Base-by-base conservation (phyloP, 2,888 invertebrate genomes). In the Phorcus lineatus region DNA sequence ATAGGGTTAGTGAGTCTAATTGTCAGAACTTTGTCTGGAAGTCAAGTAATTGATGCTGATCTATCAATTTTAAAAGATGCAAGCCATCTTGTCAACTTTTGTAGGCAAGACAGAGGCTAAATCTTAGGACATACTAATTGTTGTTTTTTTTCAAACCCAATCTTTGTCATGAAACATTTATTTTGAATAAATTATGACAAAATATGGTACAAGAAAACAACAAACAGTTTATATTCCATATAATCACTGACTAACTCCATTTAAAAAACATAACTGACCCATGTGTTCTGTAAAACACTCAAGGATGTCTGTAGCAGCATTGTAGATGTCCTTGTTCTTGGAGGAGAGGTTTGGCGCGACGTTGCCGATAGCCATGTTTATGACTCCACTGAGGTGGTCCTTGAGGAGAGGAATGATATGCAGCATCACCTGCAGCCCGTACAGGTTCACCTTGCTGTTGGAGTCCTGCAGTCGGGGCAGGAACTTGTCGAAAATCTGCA, bases 401-500 rank as follows among this genome's bases (percentile, higher is more conserved):
- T 84, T 83, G n/a, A 92, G 85, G 4, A 87, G 77, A 0, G 90
- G 91, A 0, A 88, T 89, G 53, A 87, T 88, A 78, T 88, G 86
- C 74, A 91, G 81, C 85, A 91, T 88, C 36, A 89, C 90, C 83
- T 92, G 90, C 77, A 93, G 87, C 6, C 93, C 93, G 80, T 86
- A 89, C 80, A 93, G 86, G 80, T 91, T 92, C 66, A 93, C 93
- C 85, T 93, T 93, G 84, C 91, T 91, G 87, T 93, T 93, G 17
- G 92, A 90, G 84, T 93, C 93, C 79, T 90, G 90, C 78, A 93
- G 84, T 28, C 92, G 87, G 2, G 92, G 91, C 77, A 91, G 86
- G 83, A 93, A 92, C 85, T 92, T 92, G 87, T 92, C 93, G 87
- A 93, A 93, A 40, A 93, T 91, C 92, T 93, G 88, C 22, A 90